Base-by-base conservation (phyloP, 2,888 invertebrate genomes). In the Conistra vaccinii region DNA sequence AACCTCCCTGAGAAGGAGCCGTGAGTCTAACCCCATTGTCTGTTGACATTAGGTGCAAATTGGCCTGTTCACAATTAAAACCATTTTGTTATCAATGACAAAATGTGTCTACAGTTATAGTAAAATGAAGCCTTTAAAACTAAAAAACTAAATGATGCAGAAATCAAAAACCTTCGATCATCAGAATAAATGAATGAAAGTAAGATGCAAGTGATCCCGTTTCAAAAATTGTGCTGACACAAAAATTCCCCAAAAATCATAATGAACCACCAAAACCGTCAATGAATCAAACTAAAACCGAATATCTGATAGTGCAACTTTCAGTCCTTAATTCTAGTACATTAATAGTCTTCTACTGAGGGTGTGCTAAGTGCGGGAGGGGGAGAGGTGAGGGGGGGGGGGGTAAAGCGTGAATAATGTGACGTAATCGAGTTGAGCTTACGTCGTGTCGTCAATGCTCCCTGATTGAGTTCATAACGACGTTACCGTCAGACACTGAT, bases 391-490 rank as follows among this genome's bases (percentile, higher is more conserved):
- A 67, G 58, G 78, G 85, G 71, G 0, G 17, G 14, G 69, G 72
- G 69, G 74, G 83, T 85, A 84, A 89, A 92, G 91, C 90, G 91
- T 85, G 92, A 93, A 94, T 95, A 94, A 95, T 93, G 91, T 92
- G 84, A 88, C 84, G 83, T 95, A 95, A 95, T 95, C 92, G 91
- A 93, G 93, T 95, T 93, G 88, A 81, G 93, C 92, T 95, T 94
- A 95, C 95, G 90, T 92, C 93, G 91, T 90, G 91, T 91, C 94
- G 92, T 95, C 95, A 95, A 96, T 95, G 93, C 92, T 83, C 85
- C 87, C 91, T 95, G 95, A 96, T 95, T 95, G 95, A 95, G 95
- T 93, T 93, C 91, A 81, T 95, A 96, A 96, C 92, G 88, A 92
- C 69, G 90, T 95, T 95, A 95, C 90, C 88, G 91, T 85, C 91